Evolutionary conservation across 2,888 invertebrate species (phyloP), one percentile per base, ranked within the genome.

Genomic region (Cactoblastis cactorum): DNA sequence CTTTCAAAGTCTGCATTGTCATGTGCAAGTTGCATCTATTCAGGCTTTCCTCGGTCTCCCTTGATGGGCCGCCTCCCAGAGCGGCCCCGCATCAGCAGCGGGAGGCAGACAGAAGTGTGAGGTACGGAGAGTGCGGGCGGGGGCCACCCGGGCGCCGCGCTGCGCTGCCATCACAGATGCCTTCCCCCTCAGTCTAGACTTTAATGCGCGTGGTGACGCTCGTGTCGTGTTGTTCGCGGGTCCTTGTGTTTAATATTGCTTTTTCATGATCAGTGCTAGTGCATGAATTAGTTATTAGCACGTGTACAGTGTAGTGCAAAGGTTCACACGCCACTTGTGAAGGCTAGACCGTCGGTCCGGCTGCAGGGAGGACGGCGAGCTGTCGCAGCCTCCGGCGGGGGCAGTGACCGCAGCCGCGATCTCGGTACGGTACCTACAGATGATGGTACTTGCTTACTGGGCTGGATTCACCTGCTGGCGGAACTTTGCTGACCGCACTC

Each of bases 391-490:
- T 57, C 62, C 57, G 38, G 38, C 62, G 71, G 67, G 80, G 75
- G 71, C 83, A 73, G 62, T 79, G 80, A 82, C 83, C 80, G 76
- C 70, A 53, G 62, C 53, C 71, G 63, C 67, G 66, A 75, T 67
- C 77, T 63, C 63, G 71, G 67, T 69, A 71, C 63, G 64, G 58
- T 51, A 50, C 33, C 17, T 12, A 15, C 59, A 62, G 63, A 65
- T 58, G 63, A 58, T 56, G 50, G 53, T 43, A 28, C 43, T 43
- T 28, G 22, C 14, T 41, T 19, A n/a, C n/a, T 28, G 28, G 22
- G 22, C 14, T 17, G 2, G 17, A 9, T 37, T 37, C 37, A 17
- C 17, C 56, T 52, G 19, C 43, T 43, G 15, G 43, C 43, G 37
- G 43, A 43, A 43, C 24, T 24, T 18, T 3, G 33, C 33, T 32